Base-by-base conservation (phyloP, 2,113 vertebrate genomes). In the Anoura caudifer region DNA sequence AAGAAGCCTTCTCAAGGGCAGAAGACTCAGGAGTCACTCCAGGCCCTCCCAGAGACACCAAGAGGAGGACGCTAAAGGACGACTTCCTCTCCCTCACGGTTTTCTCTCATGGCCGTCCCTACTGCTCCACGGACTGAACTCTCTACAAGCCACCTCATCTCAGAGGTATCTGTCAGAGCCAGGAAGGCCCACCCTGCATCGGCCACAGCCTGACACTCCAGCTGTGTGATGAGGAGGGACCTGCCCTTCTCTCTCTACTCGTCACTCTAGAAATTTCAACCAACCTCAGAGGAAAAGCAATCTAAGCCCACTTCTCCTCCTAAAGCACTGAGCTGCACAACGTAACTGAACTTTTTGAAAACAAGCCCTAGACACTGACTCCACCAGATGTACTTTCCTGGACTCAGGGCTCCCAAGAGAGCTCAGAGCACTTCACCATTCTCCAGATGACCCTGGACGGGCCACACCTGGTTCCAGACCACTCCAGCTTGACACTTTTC, bases 381-480 rank as follows among this genome's bases (percentile, higher is more conserved):
- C 73, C 76, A 80, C 31, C 82, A 93, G 56, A 91, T 50, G 4
- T 67, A 73, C 24, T 87, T 97, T 95, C 94, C 90, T 97, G 0
- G 0, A 82, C 43, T 28, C 61, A 43, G 90, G 90, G 92, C 38
- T 96, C 83, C 97, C 84, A 65, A 96, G 97, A 97, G 45, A 94
- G 95, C 90, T 94, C 75, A 82, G 22, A 88, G 79, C 70, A 87
- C 97, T 95, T 97, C 67, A 81, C 26, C 88, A 83, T 72, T 96
- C 93, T 97, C 85, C 94, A 97, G 96, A 38, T 36, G 97, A 95
- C 50, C 96, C 92, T 79, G 90, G 2, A 0, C 72, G 76, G 95
- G 38, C 91, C 45, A 77, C 56, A 56, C 93, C 96, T 93, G 95
- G 95, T 67, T 93, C 93, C 96, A 97, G 96, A 95, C 95, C 47